Percentiles rank a stretch among this genome's conserved stretches.
These are phyloP conservation scores for Spizaetus ornatus DNA, from an alignment of 2,113 vertebrate genomes.

Conservation along the genomic window DNA sequence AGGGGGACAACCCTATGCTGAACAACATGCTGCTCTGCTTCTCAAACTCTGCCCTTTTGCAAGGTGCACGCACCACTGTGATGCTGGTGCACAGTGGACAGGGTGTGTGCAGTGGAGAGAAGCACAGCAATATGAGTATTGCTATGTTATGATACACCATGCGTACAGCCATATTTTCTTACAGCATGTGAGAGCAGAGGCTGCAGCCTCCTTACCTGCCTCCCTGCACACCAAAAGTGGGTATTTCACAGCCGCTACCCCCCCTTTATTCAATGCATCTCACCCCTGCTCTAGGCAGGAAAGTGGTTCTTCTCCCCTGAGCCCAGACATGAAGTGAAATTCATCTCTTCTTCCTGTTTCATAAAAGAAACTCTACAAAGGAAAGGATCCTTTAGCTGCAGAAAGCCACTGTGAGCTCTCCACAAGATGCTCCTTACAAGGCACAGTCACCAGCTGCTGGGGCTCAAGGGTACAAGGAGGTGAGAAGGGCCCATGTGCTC, in stretches of 20 bases:
- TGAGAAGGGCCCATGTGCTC: fast-evolving
- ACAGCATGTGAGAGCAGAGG: not conserved
- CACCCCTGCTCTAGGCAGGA: not conserved
- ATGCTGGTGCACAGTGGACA: not conserved
- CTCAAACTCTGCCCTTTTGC: not conserved
- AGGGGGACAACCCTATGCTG: not conserved
- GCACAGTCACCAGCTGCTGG: not conserved
- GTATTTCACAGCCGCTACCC: not conserved
- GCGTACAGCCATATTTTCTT: fast-evolving
- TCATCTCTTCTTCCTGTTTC: not conserved
- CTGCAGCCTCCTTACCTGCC: not conserved
- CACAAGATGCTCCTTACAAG: not conserved
- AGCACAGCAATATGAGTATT: fast-evolving
- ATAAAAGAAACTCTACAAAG: not conserved
- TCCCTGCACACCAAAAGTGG: no score
- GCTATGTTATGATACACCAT: fast-evolving
- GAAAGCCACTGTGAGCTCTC: not conserved
- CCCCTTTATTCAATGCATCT: not conserved
- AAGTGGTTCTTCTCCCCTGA: not conserved
- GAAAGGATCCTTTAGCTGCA: not conserved
- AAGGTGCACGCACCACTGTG: fast-evolving
- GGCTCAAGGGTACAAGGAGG: not conserved
- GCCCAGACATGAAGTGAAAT: not conserved
- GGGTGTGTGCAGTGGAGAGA: fast-evolving
- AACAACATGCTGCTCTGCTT: not conserved